Conservation (phyloP, 1,140 invertebrate species). For the Drosophila guanche region DNA sequence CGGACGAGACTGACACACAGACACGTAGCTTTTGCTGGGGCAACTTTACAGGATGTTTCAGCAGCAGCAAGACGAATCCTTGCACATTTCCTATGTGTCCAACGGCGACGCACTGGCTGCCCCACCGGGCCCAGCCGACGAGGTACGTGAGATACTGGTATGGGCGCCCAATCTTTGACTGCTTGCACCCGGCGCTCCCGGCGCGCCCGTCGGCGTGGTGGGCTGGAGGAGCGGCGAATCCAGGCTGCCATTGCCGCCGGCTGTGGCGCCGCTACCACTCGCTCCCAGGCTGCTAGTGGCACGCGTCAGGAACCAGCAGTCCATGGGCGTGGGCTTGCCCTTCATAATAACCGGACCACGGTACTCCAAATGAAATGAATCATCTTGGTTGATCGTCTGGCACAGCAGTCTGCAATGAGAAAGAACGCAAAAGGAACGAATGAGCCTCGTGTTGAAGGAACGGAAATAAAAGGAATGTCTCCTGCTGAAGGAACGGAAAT, state of each 20-base stretch:
- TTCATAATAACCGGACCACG: slow-evolving; percentile 98
- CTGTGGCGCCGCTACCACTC: slow-evolving; percentile 25
- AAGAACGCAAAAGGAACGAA: slow-evolving; percentile 10
- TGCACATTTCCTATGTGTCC: slow-evolving; percentile 72
- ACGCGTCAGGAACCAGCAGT: slow-evolving; percentile 94
- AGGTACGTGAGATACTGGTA: slow-evolving; percentile 69
- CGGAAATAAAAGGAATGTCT: neutral
- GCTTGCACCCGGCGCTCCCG: slow-evolving; percentile 14
- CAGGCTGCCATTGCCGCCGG: slow-evolving; percentile 64
- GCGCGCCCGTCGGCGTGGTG: slow-evolving; percentile 59
- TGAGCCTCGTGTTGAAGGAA: slow-evolving; percentile 1
- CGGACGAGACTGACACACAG: slow-evolving; percentile 47
- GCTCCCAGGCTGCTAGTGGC: slow-evolving; percentile 54
- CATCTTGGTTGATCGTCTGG: slow-evolving; percentile 92
- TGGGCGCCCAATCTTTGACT: slow-evolving; percentile 45
- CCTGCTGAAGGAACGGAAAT: neutral
- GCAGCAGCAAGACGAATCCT: slow-evolving; percentile 72
- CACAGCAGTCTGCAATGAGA: slow-evolving; percentile 90
- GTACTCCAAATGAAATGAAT: slow-evolving; percentile 93
- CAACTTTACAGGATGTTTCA: slow-evolving; percentile 77
- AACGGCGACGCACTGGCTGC: slow-evolving; percentile 33
- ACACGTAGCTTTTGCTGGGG: neutral
- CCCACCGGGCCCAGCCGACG: slow-evolving; percentile 33
- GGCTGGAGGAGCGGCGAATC: slow-evolving; percentile 72
- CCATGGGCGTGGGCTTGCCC: slow-evolving; percentile 97